These are phyloP conservation scores for Calephelis virginiensis DNA, from an alignment of 1,140 invertebrate species.

Conservation along the genomic window DNA sequence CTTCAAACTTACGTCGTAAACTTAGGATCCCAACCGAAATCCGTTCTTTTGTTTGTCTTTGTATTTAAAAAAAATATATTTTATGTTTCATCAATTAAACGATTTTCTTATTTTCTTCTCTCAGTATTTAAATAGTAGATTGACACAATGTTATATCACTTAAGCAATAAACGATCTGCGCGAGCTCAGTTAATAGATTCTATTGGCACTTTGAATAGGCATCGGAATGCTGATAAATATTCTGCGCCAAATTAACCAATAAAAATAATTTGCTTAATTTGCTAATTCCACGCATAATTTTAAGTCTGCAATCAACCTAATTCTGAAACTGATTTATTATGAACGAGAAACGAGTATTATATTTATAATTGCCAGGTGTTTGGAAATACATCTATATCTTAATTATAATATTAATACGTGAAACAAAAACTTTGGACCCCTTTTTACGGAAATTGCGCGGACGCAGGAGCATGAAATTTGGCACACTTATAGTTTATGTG, in stretches of 20 bases:
- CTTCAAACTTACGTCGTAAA: too few species aligned
- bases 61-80: too few species aligned
- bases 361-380: not conserved
- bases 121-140: conserved; percentile 22
- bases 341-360: too few species aligned
- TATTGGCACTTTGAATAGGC: conserved; percentile 32
- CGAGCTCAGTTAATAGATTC: conserved; percentile 37
- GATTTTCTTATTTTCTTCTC: not conserved
- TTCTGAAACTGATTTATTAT: too few species aligned
- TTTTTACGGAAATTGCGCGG: too few species aligned
- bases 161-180: conserved; percentile 21
- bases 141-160: conserved; percentile 37
- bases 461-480: too few species aligned
- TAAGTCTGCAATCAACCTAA: not conserved
- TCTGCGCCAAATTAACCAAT: conserved; percentile 1
- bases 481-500: too few species aligned
- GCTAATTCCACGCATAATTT: not conserved
- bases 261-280: conserved; percentile 3
- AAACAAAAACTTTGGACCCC: too few species aligned
- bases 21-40: too few species aligned
- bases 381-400: not conserved
- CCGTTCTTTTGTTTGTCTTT: too few species aligned
- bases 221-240: conserved; percentile 32
- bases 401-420: too few species aligned
- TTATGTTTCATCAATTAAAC: too few species aligned